Conservation (phyloP, 2,888 invertebrate species). For the Eustalomyia histrio region DNA sequence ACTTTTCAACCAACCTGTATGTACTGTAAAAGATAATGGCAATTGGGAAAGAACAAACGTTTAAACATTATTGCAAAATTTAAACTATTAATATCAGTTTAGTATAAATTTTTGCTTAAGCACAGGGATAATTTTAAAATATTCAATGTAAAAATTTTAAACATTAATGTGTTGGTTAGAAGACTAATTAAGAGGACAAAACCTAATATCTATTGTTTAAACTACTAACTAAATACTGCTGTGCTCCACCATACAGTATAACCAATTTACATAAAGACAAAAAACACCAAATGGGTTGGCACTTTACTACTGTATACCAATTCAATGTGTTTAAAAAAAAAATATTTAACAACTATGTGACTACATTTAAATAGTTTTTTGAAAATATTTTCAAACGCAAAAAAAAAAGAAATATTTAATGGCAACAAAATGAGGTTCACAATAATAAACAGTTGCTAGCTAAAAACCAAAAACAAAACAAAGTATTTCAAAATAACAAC, state of each 20-base stretch:
- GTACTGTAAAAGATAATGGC: neutral
- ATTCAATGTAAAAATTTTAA: constrained; percentile 41
- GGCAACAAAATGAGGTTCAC: constrained; percentile 46
- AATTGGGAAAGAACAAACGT: neutral
- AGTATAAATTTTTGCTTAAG: neutral
- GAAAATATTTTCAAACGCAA: constrained; percentile 24
- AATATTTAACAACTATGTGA: too few relatives aligned
- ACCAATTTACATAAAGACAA: constrained; percentile 33
- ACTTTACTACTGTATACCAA: constrained; percentile 8
- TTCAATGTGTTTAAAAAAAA: constrained; percentile 20
- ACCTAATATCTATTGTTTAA: constrained; percentile 31
- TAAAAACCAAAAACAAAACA: constrained; percentile 6
- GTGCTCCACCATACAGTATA: constrained; percentile 6
- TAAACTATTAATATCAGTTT: neutral
- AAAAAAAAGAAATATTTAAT: constrained; percentile 41
- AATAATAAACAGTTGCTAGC: constrained; percentile 39
- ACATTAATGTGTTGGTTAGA: constrained; percentile 53
- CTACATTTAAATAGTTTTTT: constrained; percentile 29
- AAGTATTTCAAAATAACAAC: neutral
- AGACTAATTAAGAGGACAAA: constrained; percentile 58
- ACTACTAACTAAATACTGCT: neutral
- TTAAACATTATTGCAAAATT: neutral
- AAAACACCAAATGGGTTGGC: constrained; percentile 59
- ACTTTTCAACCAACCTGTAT: too few relatives aligned
- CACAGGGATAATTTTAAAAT: constrained; percentile 29